Base-by-base conservation (phyloP, 2,797 vertebrate species). In the Botia kubotai region DNA sequence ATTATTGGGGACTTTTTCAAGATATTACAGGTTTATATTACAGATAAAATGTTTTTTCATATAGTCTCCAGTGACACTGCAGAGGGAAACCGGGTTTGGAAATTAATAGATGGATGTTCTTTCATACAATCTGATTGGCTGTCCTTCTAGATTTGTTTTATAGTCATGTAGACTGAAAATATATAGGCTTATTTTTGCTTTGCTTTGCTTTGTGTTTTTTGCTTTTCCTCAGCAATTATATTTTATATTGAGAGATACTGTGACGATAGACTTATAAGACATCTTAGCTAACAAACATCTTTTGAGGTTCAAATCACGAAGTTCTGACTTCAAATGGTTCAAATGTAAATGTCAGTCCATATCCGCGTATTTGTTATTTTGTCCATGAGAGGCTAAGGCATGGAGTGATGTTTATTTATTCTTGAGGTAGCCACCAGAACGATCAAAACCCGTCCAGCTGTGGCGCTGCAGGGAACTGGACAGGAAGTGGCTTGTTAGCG, bases 401-500 rank as follows among this genome's bases (percentile, higher is more conserved):
- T 26, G 48, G 48, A n/a, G 14, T 23, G 67, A 72, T 53, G 55
- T 55, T 11, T 43, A 57, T 75, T 77, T 66, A 72, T 87, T 89
- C 82, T 48, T 85, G 83, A 84, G 87, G 83, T 84, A 80, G 77
- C 89, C 88, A 70, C 87, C 83, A 23, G 29, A 79, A 89, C 85
- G 85, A 91, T 92, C 90, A 88, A 86, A 91, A 60, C 62, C 43
- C 36, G 86, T 71, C 81, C 77, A 83, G 71, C 90, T 89, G 73
- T 53, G 71, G 52, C 75, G 52, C 79, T 82, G 67, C 36, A 73
- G 86, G 87, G 83, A 87, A 26, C 48, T 66, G 80, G 83, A 80
- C 91, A 92, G 93, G 93, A 94, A 92, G 92, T 82, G 91, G 88
- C 89, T 85, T 83, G 71, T 80, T 88, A 80, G 77, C 60, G 87